Percentiles rank a stretch among this genome's conserved stretches.
phyloP scores from a whole-genome alignment of 2,888 invertebrate species.

The Netelia melanura region DNA sequence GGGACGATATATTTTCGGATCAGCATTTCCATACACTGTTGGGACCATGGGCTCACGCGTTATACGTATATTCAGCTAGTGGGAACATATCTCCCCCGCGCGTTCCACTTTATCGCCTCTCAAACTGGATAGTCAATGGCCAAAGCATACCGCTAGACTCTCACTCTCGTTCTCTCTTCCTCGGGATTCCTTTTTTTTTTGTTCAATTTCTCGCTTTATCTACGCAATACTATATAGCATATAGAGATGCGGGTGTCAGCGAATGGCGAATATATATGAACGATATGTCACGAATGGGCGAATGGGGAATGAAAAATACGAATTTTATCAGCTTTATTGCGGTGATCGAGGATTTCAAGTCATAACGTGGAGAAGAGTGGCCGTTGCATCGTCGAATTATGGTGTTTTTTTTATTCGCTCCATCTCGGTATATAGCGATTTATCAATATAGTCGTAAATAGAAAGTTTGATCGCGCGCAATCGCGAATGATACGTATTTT shows the following conservation, averaged over 20 bases:
- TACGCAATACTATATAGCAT: too few relatives aligned
- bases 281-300: slow-evolving; percentile 18
- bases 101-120: slow-evolving; percentile 65
- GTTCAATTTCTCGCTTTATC: too few relatives aligned
- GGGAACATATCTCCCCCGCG: slow-evolving; percentile 35
- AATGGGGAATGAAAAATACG: slow-evolving; percentile 52
- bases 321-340: slow-evolving; percentile 49
- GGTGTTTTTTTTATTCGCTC: not conserved
- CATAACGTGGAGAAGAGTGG: slow-evolving; percentile 3
- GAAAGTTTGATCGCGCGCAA: too few relatives aligned
- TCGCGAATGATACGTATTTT: slow-evolving; percentile 3
- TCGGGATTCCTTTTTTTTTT: too few relatives aligned
- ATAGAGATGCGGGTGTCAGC: not conserved
- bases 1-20: slow-evolving; percentile 56
- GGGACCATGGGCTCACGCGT: slow-evolving; percentile 26
- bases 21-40: slow-evolving; percentile 50
- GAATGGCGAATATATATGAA: slow-evolving; percentile 21
- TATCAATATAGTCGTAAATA: slow-evolving; percentile 2
- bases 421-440: not conserved
- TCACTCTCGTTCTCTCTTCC: not conserved
- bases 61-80: not conserved
- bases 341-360: slow-evolving; percentile 18
- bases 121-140: slow-evolving; percentile 61
- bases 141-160: slow-evolving; percentile 45
- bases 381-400: not conserved